Percentiles rank a stretch among this genome's conserved stretches.
phyloP scores from a whole-genome alignment of 2,888 invertebrate genomes.

The Xestia sexstrigata region DNA sequence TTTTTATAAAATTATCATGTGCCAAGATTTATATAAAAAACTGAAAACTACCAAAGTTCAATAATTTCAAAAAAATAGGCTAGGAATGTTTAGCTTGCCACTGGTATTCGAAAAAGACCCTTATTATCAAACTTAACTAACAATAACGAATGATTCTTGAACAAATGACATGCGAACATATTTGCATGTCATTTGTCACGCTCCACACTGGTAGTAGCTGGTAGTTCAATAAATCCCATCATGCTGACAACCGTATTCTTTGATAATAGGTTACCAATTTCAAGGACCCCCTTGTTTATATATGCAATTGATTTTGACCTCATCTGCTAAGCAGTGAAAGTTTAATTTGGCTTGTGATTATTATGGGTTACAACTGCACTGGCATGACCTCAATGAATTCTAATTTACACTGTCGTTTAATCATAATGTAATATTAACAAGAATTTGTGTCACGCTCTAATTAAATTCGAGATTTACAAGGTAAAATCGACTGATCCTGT shows the following conservation, averaged over 20 bases:
- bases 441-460: no score
- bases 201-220: constrained; percentile 24
- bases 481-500: no score
- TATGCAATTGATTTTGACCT: constrained; percentile 46
- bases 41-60: neutral
- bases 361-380: neutral
- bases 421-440: neutral
- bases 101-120: neutral
- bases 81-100: neutral
- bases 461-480: no score
- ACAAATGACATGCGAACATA: constrained; percentile 52
- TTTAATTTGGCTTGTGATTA: constrained; percentile 52
- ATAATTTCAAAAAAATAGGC: neutral
- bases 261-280: constrained; percentile 85
- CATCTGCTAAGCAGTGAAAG: constrained; percentile 28
- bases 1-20: neutral
- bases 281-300: constrained; percentile 74
- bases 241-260: constrained; percentile 87
- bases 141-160: constrained; percentile 31
- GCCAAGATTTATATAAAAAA: neutral
- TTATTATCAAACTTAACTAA: constrained; percentile 31
- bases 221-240: constrained; percentile 82
- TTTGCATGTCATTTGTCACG: constrained; percentile 62
- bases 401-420: constrained; percentile 1
- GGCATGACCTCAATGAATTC: neutral